Evolutionary conservation across 2,888 invertebrate species (phyloP), one percentile per base, ranked within the genome.

Genomic region (Chorisops tibialis): DNA sequence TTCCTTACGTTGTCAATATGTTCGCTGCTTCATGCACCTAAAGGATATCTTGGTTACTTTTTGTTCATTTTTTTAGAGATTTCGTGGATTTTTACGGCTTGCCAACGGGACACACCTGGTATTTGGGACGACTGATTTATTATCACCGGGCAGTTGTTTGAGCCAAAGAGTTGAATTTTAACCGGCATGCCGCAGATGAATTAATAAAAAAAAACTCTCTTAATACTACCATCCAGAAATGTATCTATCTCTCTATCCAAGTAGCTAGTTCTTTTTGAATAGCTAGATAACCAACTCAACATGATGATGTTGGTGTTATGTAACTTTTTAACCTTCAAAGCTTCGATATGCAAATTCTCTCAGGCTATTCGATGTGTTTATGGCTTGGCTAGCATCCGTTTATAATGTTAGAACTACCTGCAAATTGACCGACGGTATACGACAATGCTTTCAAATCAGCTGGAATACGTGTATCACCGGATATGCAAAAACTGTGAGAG

Each of bases 61-160:
- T 56, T 45, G 30, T 16, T n/a, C 43, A 43, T 54, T 54, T 56
- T 56, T 18, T 43, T 19, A 18, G 43, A 43, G 56, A 43, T 56
- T 56, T 56, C 24, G 56, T 56, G 30, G 56, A 56, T 56, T 56
- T 56, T 56, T 45, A 56, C 30, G 54, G 54, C 43, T 54, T 54
- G 39, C 38, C 41, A 22, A 41, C 56, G 43, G 18, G 43, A 30
- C 56, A 45, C 56, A 56, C 56, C 56, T 56, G 56, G 56, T 56
- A 56, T 56, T 56, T 56, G 56, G 56, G 56, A 56, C 22, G 56
- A 56, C 56, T 56, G 56, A 56, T 56, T 56, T 56, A 56, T 56
- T 56, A 56, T 56, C 56, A 56, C 30, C 56, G 35, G 56, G 56
- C 56, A 56, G 56, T 56, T 56, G 56, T 56, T 56, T 43, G 56